Base-by-base conservation (phyloP, 2,797 vertebrate genomes). In the Rousettus madagascariensis region DNA sequence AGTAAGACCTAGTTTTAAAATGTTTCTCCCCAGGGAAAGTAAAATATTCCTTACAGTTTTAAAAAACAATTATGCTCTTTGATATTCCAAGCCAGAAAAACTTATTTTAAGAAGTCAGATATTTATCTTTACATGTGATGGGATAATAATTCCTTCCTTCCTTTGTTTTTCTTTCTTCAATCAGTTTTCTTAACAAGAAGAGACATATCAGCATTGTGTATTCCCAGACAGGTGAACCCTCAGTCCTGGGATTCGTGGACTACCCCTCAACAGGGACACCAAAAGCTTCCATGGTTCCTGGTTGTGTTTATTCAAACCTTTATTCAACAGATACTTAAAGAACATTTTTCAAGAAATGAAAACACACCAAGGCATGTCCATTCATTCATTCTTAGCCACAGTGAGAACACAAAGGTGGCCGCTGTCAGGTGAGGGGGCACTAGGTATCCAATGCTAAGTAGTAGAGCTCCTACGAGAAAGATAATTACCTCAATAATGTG, bases 11-110 rank as follows among this genome's bases (percentile, higher is more conserved):
- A 13, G 9, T 78, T 83, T 91, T 63, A 36, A 75, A 79, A 77
- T 72, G 24, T 95, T 88, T 89, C 36, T 91, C 91, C 30, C 46
- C 12, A 75, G 33, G 41, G 46, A 90, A 93, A 90, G 63, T 20
- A 26, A 92, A 95, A 79, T 43, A 51, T 87, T 91, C 30, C 33
- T 91, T 84, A 9, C 46, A 43, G 22, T 89, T 74, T 82, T 65
- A 41, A 79, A 78, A 90, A 95, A 72, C 49, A 87, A 84, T 15
- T 82, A 77, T 93, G 28, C 51, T 83, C 41, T 22, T 30, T 82
- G 41, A 36, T 71, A 53, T 51, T 90, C 41, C 20, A 78, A 91
- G 59, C 53, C 85, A 92, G 79, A 82, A 94, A 87, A 69, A 69
- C 53, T 88, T 16, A 86, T 53, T 94, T 80, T 53, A 93, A 93